Evolutionary conservation across 2,113 vertebrate genomes (phyloP), one percentile per base, ranked within the genome.

Genomic region (Lichenostomus cassidix): DNA sequence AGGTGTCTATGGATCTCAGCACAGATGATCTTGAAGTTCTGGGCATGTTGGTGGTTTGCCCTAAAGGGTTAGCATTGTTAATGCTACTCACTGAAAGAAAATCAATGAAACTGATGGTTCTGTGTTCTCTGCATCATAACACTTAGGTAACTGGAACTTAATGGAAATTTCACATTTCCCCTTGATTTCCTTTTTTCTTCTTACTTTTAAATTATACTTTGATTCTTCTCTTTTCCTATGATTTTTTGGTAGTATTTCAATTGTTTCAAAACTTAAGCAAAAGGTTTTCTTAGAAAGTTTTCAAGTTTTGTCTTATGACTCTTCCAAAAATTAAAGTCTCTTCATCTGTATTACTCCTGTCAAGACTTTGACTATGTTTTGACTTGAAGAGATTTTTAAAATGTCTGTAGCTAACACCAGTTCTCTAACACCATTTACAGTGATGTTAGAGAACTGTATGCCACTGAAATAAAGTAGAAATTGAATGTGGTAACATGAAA

Each of bases 221-320:
- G 9, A 21, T 6, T 47, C 28, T 59, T 68, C 24, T 58, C 8
- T 49, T 77, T 77, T 22, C 11, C 27, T 4, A 14, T 12, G 1
- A 15, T 0, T 47, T 49, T 60, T 68, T 49, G 16, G 24, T 13
- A 59, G 4, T 59, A 31, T 63, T 52, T 64, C 7, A 77, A 12
- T 10, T 29, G 23, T 76, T 83, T 71, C 22, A 70, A 67, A 91
- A 55, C 18, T 37, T 3, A 39, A 82, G 33, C 9, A 60, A 58
- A 78, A 21, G 6, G 3, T 0, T 8, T 27, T 70, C 23, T 44
- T 31, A 33, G 0, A 2, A 16, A 25, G 14, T 68, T 59, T 75
- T 71, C 28, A 37, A 7, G 46, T 71, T 83, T 87, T 42, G 4
- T 31, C 19, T 80, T 68, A 41, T 22, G 17, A 76, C 10, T 10